Evolutionary conservation across 2,113 vertebrate genomes (phyloP).

Genomic region (Dolichallabes microphthalmus): DNA sequence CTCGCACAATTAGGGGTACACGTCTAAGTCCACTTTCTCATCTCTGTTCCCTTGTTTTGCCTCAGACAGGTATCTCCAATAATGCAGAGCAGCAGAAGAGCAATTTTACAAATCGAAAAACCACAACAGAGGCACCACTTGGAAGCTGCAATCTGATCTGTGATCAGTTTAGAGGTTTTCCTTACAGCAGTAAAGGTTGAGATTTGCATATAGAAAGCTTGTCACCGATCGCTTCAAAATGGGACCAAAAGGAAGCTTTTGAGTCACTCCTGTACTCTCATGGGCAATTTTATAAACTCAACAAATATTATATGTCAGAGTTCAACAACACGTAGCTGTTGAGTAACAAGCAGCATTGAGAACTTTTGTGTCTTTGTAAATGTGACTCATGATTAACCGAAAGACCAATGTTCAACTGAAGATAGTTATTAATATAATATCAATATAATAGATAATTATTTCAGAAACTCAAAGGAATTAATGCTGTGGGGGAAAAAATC

Average conservation of each 20-base stretch:
- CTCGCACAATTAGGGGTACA: constrained; percentile 60
- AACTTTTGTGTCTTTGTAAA: constrained; percentile 16
- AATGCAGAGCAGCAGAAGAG: constrained; percentile 9
- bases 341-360: neutral
- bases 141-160: constrained; percentile 20
- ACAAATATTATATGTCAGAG: constrained; percentile 24
- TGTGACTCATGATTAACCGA: constrained; percentile 15
- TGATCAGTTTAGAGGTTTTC: constrained; percentile 27
- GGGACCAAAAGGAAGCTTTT: neutral
- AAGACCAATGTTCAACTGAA: neutral
- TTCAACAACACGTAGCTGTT: constrained; percentile 12
- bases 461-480: neutral
- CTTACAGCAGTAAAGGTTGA: constrained; percentile 32
- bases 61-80: neutral
- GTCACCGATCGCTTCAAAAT: neutral
- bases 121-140: neutral
- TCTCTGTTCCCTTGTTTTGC: neutral
- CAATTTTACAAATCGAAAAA: constrained; percentile 9
- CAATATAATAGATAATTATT: too few species aligned
- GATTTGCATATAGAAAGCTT: constrained; percentile 27
- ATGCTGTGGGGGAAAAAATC: neutral
- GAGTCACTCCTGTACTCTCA: constrained; percentile 14
- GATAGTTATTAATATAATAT: too few species aligned
- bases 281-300: neutral
- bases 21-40: constrained; percentile 40